phyloP scores from a whole-genome alignment of 2,797 vertebrate species.

The Acanthurus leucopareius region DNA sequence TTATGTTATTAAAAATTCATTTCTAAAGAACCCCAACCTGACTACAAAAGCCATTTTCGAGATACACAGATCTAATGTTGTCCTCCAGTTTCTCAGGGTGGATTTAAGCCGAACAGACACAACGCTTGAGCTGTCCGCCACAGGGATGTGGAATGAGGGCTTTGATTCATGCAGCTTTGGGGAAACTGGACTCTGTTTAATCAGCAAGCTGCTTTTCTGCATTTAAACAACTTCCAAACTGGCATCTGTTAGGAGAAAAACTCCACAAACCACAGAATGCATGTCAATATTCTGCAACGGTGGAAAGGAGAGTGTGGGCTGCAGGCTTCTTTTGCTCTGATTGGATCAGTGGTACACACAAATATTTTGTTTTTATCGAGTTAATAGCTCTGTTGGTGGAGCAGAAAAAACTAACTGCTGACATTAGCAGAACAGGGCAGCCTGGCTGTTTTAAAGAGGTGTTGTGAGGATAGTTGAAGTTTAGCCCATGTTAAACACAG shows the following conservation, averaged over 20 bases:
- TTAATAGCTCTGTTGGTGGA: constrained; percentile 24
- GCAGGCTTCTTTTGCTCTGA: constrained; percentile 19
- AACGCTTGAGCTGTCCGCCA: constrained; percentile 45
- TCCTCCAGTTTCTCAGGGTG: constrained; percentile 26
- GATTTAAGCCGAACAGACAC: constrained; percentile 50
- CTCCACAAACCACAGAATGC: constrained; percentile 55
- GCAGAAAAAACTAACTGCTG: not conserved
- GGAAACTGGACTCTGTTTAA: constrained; percentile 63
- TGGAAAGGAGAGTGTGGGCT: constrained; percentile 36
- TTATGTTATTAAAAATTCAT: not conserved
- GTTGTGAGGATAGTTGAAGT: not conserved
- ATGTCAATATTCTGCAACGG: constrained; percentile 50
- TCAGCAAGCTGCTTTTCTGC: constrained; percentile 58
- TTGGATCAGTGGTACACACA: constrained; percentile 34
- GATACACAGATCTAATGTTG: constrained; percentile 29
- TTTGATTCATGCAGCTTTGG: constrained; percentile 46
- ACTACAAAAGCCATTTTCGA: not conserved
- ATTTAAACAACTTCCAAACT: constrained; percentile 66
- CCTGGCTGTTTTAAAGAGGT: constrained; percentile 14
- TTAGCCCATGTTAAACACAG: not conserved
- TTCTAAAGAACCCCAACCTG: not conserved
- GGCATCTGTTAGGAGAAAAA: constrained; percentile 52
- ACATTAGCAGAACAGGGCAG: constrained; percentile 3
- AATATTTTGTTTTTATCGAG: constrained; percentile 34
- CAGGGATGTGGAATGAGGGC: constrained; percentile 42